Base-by-base conservation (phyloP, 2,113 vertebrate species). In the Stigmatopora nigra region DNA sequence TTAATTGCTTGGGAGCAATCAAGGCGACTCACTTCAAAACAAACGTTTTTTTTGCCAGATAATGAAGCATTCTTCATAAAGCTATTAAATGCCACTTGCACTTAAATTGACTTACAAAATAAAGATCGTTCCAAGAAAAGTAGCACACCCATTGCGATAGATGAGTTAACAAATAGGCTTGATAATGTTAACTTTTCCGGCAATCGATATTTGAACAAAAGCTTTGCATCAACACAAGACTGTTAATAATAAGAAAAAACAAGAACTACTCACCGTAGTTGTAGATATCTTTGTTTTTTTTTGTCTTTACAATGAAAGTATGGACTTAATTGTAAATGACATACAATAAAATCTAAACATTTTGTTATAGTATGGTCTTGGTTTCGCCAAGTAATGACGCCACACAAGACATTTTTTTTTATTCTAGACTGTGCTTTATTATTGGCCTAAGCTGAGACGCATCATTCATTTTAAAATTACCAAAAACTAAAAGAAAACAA, bases 371-470 rank as follows among this genome's bases (percentile, higher is more conserved):
- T 31, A 31, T 31, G 2, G 25, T 31, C 25, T 31, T 31, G 3
- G 25, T 31, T 31, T 1, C 52, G 57, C 57, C 63, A 56, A 70
- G 73, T 53, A 88, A 84, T 72, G 82, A 89, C 83, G 78, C 51
- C 52, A 89, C 74, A 78, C 84, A 81, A 72, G 69, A 71, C 51
- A 61, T 55, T 74, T 41, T 84, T 55, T 74, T 41, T 84, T 91
- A 92, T 92, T 95, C 94, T 96, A 97, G 95, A 97, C 94, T 98
- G 95, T 98, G 95, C 95, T 98, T 98, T 98, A 96, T 98, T 98
- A 90, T 95, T 94, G 94, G 95, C 94, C 94, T 97, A 98, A 98
- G 94, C 95, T 93, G 94, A 94, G 94, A 98, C 94, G 94, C 95
- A 92, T 97, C 95, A 98, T 98, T 96, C 95, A 97, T 94, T 86